These are phyloP conservation scores for Smutsia gigantea DNA, from an alignment of 2,797 vertebrate species.

Conservation along the genomic window DNA sequence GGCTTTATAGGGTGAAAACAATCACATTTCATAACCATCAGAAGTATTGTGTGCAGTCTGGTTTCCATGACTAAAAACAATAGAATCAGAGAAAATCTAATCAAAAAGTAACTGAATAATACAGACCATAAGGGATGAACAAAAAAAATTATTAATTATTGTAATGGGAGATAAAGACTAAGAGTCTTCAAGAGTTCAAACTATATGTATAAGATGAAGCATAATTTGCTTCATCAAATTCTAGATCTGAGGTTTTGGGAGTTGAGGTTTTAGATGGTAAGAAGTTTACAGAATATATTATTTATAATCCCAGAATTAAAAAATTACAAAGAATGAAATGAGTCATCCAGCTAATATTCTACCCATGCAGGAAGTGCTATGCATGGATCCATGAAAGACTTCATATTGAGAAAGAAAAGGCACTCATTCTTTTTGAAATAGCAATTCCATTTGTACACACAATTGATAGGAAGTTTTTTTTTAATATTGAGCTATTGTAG, in stretches of 20 bases:
- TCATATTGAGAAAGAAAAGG: neutral
- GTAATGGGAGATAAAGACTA: neutral
- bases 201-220: neutral
- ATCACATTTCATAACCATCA: slow-evolving; percentile 6
- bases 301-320: slow-evolving; percentile 29
- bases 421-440: neutral
- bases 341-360: neutral
- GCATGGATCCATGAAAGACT: neutral
- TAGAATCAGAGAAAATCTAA: neutral
- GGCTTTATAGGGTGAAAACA: slow-evolving; percentile 42
- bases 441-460: neutral
- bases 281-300: slow-evolving; percentile 16
- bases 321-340: slow-evolving; percentile 23
- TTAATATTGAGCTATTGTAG: neutral
- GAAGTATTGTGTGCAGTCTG: neutral
- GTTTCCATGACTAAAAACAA: slow-evolving; percentile 10
- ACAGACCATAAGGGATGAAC: neutral
- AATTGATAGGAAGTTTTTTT: neutral
- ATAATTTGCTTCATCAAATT: slow-evolving; percentile 39
- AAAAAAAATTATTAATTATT: slow-evolving; percentile 17
- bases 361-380: neutral
- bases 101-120: slow-evolving; percentile 33
- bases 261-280: neutral
- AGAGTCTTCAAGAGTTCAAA: slow-evolving; percentile 4
- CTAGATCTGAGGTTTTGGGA: slow-evolving; percentile 15